A percentile compares a stretch with the other conserved stretches of the same genome.
phyloP scores from a whole-genome alignment of 2,113 vertebrate species.

The Gambusia holbrooki region DNA sequence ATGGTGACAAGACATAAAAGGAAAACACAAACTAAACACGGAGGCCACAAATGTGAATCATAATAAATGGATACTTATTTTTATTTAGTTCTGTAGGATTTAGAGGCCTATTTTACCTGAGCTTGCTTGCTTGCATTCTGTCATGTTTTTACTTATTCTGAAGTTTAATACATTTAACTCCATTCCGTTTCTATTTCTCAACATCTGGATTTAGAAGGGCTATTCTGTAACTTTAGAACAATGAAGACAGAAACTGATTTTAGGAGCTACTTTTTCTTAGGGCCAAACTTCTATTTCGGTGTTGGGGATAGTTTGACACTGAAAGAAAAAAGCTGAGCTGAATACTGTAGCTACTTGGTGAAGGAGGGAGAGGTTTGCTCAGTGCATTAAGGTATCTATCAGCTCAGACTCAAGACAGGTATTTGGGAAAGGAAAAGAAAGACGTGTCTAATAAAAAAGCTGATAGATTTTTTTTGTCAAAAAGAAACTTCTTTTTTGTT shows the following conservation, averaged over 20 bases:
- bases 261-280: background rate
- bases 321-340: background rate
- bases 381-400: conserved; percentile 56
- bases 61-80: too few species aligned
- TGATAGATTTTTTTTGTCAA: conserved; percentile 9
- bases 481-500: conserved; percentile 18
- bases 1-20: too few species aligned
- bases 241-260: background rate
- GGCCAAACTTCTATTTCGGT: background rate
- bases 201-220: background rate
- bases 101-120: too few species aligned
- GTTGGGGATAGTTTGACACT: too few species aligned
- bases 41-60: too few species aligned
- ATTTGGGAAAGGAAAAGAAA: conserved; percentile 39
- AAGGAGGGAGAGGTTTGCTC: background rate
- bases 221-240: background rate
- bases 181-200: background rate
- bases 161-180: background rate
- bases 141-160: too few species aligned
- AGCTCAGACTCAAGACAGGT: conserved; percentile 38
- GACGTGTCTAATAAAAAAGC: conserved; percentile 39
- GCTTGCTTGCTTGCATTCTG: too few species aligned
- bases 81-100: too few species aligned
- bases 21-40: too few species aligned
- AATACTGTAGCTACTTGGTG: background rate